Evolutionary conservation across 2,797 vertebrate species (phyloP).

Genomic region (Gouania willdenowi): DNA sequence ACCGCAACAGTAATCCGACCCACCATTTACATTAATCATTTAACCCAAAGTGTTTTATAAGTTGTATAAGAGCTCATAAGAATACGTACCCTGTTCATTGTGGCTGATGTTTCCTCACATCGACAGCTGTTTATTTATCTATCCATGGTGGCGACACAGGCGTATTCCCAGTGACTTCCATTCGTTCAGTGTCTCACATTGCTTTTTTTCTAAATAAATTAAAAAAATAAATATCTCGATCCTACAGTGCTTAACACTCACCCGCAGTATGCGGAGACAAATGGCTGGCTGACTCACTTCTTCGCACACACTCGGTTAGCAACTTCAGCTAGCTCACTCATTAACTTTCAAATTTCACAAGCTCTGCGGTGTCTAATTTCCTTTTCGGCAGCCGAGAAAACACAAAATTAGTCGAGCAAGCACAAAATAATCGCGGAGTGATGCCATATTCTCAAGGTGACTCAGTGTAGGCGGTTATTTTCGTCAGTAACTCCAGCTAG

Average conservation of each 20-base stretch:
- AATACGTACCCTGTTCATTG: slow-evolving; percentile 76
- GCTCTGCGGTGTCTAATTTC: slow-evolving; percentile 8
- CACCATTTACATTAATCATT: background rate
- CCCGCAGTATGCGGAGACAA: slow-evolving; percentile 41
- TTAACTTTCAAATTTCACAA: slow-evolving; percentile 47
- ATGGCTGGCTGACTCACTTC: slow-evolving; percentile 38
- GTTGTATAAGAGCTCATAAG: no score
- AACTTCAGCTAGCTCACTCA: slow-evolving; percentile 46
- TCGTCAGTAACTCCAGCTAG: slow-evolving; percentile 8
- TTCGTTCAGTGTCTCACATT: slow-evolving; percentile 14
- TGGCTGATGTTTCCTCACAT: slow-evolving; percentile 49
- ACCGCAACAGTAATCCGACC: background rate
- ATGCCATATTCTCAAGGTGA: background rate
- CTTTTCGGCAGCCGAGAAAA: slow-evolving; percentile 18
- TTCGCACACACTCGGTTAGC: slow-evolving; percentile 21
- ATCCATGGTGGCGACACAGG: slow-evolving; percentile 38
- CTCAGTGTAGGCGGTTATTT: background rate
- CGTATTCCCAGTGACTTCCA: slow-evolving; percentile 24
- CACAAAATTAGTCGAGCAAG: background rate
- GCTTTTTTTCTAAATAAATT: slow-evolving; percentile 8
- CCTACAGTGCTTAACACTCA: slow-evolving; percentile 9
- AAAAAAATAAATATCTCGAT: slow-evolving; percentile 48
- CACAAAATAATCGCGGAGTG: background rate
- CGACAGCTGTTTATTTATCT: slow-evolving; percentile 47
- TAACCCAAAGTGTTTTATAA: no score